Evolutionary conservation across 2,113 vertebrate genomes (phyloP).

Genomic region (Ctenodactylus gundi): DNA sequence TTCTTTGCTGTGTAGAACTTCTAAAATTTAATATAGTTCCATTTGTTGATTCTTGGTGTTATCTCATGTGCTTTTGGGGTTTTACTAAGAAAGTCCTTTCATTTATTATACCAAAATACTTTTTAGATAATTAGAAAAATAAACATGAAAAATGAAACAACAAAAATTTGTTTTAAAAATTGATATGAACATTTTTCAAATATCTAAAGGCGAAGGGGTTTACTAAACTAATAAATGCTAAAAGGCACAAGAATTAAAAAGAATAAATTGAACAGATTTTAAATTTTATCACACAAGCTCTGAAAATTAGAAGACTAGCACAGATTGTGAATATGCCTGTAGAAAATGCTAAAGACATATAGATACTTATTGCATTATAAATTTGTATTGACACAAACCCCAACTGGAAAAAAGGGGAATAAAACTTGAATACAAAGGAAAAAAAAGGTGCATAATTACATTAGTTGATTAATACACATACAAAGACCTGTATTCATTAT

Average conservation of each 20-base stretch:
- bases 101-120: neutral
- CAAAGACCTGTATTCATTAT: neutral
- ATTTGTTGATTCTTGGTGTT: too few species aligned
- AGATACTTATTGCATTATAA: neutral
- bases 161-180: neutral
- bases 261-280: neutral
- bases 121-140: slow-evolving; percentile 18
- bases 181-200: neutral
- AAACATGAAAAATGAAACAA: slow-evolving; percentile 32
- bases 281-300: neutral
- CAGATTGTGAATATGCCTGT: neutral
- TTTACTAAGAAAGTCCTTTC: too few species aligned
- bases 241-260: neutral
- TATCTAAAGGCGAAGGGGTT: neutral
- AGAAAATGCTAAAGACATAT: neutral
- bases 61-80: too few species aligned
- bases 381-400: neutral
- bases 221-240: neutral
- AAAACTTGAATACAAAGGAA: neutral
- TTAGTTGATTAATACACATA: neutral
- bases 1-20: too few species aligned
- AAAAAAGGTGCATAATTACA: neutral
- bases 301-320: neutral
- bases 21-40: too few species aligned
- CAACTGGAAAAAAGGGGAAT: neutral